Evolutionary conservation across 2,113 vertebrate species (phyloP).

Genomic region (Halichoeres trimaculatus): DNA sequence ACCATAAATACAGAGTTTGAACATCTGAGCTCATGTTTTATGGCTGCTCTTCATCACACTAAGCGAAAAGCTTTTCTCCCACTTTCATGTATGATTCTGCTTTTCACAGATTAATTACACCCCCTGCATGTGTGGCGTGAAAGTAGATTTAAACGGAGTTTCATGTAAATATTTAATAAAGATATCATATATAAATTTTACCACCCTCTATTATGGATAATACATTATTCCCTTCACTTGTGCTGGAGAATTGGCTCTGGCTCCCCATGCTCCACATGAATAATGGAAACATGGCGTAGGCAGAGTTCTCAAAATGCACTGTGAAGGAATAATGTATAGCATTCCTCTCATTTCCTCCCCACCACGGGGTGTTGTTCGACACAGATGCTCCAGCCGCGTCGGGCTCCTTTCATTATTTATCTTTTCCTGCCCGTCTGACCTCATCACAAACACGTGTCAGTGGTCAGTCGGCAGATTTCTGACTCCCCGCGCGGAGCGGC

Average conservation of each 20-base stretch:
- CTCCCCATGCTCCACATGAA: constrained; percentile 15
- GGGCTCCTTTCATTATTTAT: constrained; percentile 8
- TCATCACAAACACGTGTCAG: constrained; percentile 44
- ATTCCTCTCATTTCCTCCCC: constrained; percentile 26
- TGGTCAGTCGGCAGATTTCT: constrained; percentile 18
- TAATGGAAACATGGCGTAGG: not conserved
- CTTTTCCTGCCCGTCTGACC: constrained; percentile 20
- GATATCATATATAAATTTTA: not conserved
- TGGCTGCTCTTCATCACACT: constrained; percentile 48
- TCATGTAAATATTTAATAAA: not conserved
- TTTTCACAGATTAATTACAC: constrained; percentile 32
- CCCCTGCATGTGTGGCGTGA: not conserved
- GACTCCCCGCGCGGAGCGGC: not conserved
- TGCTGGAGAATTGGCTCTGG: not conserved
- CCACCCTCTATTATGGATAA: not conserved
- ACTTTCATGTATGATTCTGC: not conserved
- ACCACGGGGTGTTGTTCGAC: constrained; percentile 37
- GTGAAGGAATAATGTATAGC: constrained; percentile 2
- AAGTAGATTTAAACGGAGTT: not conserved
- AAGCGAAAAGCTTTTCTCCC: constrained; percentile 20
- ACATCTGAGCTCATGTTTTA: constrained; percentile 54
- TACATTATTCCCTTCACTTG: not conserved
- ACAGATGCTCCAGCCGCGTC: constrained; percentile 50
- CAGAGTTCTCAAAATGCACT: not conserved
- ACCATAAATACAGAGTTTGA: constrained; percentile 54